These are phyloP conservation scores for Sapajus apella DNA, from an alignment of 2,113 vertebrate genomes.

Conservation along the genomic window DNA sequence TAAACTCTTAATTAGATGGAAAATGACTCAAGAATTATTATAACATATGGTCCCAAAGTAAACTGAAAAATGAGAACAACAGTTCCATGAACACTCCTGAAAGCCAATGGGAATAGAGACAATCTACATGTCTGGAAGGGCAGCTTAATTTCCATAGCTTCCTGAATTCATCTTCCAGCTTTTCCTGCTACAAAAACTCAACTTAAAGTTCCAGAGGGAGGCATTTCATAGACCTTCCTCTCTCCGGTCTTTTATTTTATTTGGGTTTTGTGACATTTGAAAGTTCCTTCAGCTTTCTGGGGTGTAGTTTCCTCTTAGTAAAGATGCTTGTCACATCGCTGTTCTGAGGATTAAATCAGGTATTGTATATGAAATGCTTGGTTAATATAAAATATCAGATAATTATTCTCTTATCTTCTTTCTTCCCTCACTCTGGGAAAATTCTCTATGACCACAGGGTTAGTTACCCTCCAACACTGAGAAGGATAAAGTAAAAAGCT, in stretches of 20 bases:
- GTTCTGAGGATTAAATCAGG: background rate
- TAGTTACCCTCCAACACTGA: background rate
- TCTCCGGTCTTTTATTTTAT: background rate
- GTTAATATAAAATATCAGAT: too few species aligned
- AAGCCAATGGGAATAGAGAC: background rate
- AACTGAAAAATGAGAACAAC: background rate
- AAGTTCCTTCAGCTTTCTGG: background rate
- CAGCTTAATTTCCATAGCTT: background rate
- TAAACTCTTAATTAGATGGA: background rate
- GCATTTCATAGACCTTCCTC: background rate
- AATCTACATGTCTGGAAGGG: background rate
- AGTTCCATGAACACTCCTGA: fast-evolving
- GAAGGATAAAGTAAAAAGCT: background rate
- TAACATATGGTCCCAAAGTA: too few species aligned
- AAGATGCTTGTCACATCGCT: fast-evolving
- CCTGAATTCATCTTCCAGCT: background rate
- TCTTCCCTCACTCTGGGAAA: background rate
- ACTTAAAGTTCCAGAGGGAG: background rate
- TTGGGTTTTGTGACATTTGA: background rate
- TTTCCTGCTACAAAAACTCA: background rate
- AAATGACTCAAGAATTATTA: background rate
- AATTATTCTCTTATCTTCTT: background rate
- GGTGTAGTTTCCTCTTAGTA: background rate
- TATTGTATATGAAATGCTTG: too few species aligned
- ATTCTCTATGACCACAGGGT: background rate